Base-by-base conservation (phyloP, 2,113 vertebrate genomes). In the Pitta sordida region DNA sequence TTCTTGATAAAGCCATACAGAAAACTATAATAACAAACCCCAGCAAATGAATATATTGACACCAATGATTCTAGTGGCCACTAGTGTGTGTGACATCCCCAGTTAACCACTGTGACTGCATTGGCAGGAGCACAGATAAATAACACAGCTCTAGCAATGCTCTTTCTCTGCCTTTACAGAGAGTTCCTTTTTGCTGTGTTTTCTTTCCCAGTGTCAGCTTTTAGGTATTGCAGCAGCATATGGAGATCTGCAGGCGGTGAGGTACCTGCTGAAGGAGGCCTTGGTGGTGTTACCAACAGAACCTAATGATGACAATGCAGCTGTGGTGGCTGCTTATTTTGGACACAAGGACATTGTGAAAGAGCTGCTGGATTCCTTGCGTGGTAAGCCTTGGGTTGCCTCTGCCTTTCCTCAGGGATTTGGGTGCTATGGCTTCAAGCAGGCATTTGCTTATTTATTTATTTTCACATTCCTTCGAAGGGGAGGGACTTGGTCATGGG, bases 321-420 rank as follows among this genome's bases (percentile, higher is more conserved):
- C 98, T 2, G 98, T 99, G 89, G 88, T 99, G 78, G 99, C 99
- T 1, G 98, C 99, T 0, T 98, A 98, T 92, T 98, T 97, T 23
- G 99, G 99, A 34, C 98, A 99, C 68, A 85, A 95, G 15, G 92
- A 95, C 1, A 11, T 99, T 10, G 98, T 98, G 60, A 98, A 97
- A 68, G 98, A 99, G 74, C 96, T 99, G 69, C 98, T 99, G 52
- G 98, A 99, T 94, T 98, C 98, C 21, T 88, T 99, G 49, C 96
- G 96, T 53, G 98, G 99, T 99, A 96, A 91, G 93, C 24, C 26
- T 48, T 37, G 62, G 22, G 3, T 52, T 71, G 18, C 44, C 70
- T 79, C 48, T 87, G 48, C 85, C 56, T 58, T 49, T 62, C 51
- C 56, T 58, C 17, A 9, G 2, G 34, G 9, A 43, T 90, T 71